These are phyloP conservation scores for Tiliqua scincoides DNA, from an alignment of 2,113 vertebrate genomes.

Conservation along the genomic window DNA sequence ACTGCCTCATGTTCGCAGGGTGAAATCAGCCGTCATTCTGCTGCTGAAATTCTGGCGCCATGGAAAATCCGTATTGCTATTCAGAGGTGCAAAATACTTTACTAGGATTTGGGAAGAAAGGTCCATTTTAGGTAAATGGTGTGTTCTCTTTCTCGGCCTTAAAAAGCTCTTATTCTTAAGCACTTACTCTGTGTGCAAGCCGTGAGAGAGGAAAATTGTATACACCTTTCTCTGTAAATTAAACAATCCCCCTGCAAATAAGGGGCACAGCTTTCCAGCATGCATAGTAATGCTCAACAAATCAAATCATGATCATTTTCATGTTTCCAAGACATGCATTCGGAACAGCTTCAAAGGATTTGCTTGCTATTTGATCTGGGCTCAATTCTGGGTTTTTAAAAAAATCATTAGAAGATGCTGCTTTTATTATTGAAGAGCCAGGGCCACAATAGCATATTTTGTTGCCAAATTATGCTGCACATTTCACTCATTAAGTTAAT, in stretches of 20 bases:
- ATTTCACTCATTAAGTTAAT: constrained; percentile 72
- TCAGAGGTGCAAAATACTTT: not conserved
- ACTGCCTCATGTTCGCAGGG: not conserved
- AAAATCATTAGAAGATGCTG: constrained; percentile 55
- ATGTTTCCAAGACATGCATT: constrained; percentile 51
- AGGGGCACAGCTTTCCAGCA: constrained; percentile 23
- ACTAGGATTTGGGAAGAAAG: constrained; percentile 37
- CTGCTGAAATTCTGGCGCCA: not conserved
- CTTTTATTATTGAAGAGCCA: constrained; percentile 53
- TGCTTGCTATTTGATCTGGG: constrained; percentile 61
- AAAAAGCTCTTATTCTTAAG: constrained; percentile 37
- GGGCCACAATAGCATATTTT: constrained; percentile 43
- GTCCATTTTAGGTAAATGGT: constrained; percentile 20
- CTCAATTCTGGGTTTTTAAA: constrained; percentile 61
- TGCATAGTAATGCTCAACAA: constrained; percentile 3
- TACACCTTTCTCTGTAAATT: constrained; percentile 32
- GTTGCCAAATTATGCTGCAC: constrained; percentile 60
- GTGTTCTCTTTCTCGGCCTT: constrained; percentile 37
- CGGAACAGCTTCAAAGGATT: constrained; percentile 51
- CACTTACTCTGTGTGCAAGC: not conserved
- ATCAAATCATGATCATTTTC: constrained; percentile 46
- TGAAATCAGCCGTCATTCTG: not conserved
- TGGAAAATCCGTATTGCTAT: not conserved
- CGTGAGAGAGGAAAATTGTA: constrained; percentile 51
- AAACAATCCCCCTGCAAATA: constrained; percentile 54